A percentile compares a stretch with the other conserved stretches of the same genome.
Conservation (phyloP, 2,797 vertebrate genomes). For the Orestias chungarensis region DNA sequence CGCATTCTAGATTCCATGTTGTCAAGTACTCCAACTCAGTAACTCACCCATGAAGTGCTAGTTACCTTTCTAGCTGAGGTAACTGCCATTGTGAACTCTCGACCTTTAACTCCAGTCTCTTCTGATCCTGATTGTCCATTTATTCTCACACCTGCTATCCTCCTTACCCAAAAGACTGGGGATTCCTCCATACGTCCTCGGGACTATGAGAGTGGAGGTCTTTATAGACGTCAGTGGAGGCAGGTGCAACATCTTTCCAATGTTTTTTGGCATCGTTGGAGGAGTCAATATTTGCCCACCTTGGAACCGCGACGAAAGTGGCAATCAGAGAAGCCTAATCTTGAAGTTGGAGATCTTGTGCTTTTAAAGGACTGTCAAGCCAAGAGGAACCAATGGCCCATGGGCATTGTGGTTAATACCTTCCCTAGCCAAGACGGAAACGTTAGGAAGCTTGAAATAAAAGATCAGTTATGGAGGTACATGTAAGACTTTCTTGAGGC, state of each 20-base stretch:
- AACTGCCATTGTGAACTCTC: not conserved
- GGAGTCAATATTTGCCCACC: not conserved
- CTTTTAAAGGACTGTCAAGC: not conserved
- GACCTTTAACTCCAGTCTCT: not conserved
- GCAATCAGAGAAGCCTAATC: not conserved
- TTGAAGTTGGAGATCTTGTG: not conserved
- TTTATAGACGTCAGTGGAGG: not conserved
- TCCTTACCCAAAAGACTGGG: not conserved
- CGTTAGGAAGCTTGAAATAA: no score
- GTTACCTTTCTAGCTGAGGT: not conserved
- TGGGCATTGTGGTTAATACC: no score
- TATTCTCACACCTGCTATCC: not conserved
- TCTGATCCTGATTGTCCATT: not conserved
- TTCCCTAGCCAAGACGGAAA: no score
- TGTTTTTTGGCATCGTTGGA: slow-evolving; percentile 3
- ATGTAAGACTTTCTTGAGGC: no score
- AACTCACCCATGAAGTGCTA: not conserved
- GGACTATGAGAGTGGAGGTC: not conserved
- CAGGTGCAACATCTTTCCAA: not conserved
- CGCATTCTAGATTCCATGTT: not conserved
- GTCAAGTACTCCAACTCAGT: not conserved
- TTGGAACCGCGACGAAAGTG: not conserved
- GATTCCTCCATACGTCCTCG: not conserved
- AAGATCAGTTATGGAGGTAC: no score
- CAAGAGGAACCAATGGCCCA: not conserved